Evolutionary conservation across 2,888 invertebrate genomes (phyloP).

Genomic region (Nymphalis polychloros): DNA sequence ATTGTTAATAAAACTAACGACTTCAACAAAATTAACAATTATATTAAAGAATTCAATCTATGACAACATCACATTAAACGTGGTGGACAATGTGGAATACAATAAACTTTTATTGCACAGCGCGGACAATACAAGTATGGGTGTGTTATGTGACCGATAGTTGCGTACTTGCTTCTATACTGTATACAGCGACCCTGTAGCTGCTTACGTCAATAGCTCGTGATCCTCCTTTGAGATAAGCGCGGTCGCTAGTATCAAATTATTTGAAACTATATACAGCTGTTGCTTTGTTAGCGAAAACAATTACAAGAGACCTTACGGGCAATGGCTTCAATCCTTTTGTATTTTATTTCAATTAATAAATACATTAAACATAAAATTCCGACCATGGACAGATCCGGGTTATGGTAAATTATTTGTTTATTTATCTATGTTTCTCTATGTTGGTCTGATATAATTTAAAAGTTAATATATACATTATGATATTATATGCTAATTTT

Average conservation of each 20-base stretch:
- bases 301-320: background rate
- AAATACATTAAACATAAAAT: too few relatives aligned
- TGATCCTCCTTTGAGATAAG: constrained; percentile 47
- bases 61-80: too few relatives aligned
- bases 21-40: too few relatives aligned
- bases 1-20: too few relatives aligned
- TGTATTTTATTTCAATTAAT: too few relatives aligned
- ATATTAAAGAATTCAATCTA: too few relatives aligned
- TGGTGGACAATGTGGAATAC: background rate
- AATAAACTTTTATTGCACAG: background rate
- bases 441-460: too few relatives aligned
- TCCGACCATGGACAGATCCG: too few relatives aligned
- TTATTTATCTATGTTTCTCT: too few relatives aligned
- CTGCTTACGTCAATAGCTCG: constrained; percentile 56
- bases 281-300: constrained; percentile 11
- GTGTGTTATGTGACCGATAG: background rate
- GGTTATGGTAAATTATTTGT: too few relatives aligned
- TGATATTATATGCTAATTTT: too few relatives aligned
- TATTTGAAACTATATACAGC: constrained; percentile 9
- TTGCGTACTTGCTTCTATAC: background rate
- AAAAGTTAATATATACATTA: too few relatives aligned
- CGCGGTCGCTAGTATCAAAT: constrained; percentile 28
- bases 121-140: background rate
- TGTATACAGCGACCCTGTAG: constrained; percentile 46
- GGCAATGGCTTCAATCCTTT: background rate